Evolutionary conservation across 2,113 vertebrate genomes (phyloP), one percentile per base, ranked within the genome.

Genomic region (Morone saxatilis): DNA sequence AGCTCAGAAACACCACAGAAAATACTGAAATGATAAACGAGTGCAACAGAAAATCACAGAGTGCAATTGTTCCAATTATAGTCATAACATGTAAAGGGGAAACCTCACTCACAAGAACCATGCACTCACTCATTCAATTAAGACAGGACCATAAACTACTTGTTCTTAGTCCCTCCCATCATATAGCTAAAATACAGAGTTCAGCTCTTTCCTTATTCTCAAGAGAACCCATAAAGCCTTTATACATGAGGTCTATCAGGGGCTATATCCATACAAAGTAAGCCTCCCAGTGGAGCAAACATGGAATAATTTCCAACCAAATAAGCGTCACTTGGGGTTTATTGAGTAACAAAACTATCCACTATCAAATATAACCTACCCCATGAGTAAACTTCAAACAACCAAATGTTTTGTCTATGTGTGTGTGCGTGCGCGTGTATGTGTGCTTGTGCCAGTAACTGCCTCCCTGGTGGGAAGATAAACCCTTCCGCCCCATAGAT

Each of bases 401-500:
- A 74, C n/a, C 22, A 51, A 78, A 54, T 86, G 72, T 87, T 78
- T 80, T 43, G 40, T n/a, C 10, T 65, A 53, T 85, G 66, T 31
- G 31, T 31, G 31, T 31, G 31, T 31, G 31, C 31, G 31, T 4
- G 31, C 3, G 31, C 31, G 31, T 31, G 31, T 31, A 25, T 25
- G 25, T 25, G 25, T 74, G 71, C 54, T 40, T 65, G 47, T 78
- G 54, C 69, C 73, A 51, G 61, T 87, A 91, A 90, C 82, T 85
- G 83, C 86, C 70, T 92, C 82, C 86, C 81, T 88, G 73, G 83
- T 87, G 85, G 51, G 40, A 74, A 80, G 86, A 92, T 93, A 90
- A 93, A 91, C 71, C 86, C 87, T 89, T 91, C 86, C 80, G 48
- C 87, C 76, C 88, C 86, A 93, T 87, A 80, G 85, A 91, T 88